A percentile compares a stretch with the other conserved stretches of the same genome.
phyloP scores from a whole-genome alignment of 2,113 vertebrate genomes.

The Ochotona curzoniae region DNA sequence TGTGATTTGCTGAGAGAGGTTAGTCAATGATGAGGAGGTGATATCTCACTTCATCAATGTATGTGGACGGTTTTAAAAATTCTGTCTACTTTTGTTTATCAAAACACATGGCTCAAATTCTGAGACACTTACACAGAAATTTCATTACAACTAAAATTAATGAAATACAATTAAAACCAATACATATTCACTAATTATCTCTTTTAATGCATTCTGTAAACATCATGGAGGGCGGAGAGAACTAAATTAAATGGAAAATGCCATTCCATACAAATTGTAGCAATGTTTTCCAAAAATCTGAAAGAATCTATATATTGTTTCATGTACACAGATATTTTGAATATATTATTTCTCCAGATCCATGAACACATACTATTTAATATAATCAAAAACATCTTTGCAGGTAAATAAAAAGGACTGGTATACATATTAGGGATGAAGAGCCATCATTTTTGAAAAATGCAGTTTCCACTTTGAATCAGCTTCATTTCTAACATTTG shows the following conservation, averaged over 20 bases:
- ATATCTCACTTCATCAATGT: not conserved
- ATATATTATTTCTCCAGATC: too few relatives aligned
- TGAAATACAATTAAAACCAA: not conserved
- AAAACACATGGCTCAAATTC: not conserved
- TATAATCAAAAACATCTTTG: constrained; percentile 21
- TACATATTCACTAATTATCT: not conserved
- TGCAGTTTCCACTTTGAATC: not conserved
- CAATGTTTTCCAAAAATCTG: too few relatives aligned
- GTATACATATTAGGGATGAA: not conserved
- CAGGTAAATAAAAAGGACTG: not conserved
- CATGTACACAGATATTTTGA: not conserved
- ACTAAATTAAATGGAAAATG: not conserved
- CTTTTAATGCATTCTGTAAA: not conserved
- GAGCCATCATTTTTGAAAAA: constrained; percentile 6
- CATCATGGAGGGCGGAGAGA: not conserved
- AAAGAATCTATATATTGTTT: not conserved
- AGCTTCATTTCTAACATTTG: constrained; percentile 14
- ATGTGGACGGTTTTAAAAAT: not conserved
- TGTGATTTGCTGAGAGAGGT: not conserved
- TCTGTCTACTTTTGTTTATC: not conserved
- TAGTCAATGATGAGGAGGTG: not conserved
- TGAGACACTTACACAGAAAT: not conserved
- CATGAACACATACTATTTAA: not conserved
- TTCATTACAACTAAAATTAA: constrained; percentile 9
- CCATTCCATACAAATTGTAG: too few relatives aligned